Evolutionary conservation across 2,888 invertebrate genomes (phyloP).

Genomic region (Clitarchus hookeri): DNA sequence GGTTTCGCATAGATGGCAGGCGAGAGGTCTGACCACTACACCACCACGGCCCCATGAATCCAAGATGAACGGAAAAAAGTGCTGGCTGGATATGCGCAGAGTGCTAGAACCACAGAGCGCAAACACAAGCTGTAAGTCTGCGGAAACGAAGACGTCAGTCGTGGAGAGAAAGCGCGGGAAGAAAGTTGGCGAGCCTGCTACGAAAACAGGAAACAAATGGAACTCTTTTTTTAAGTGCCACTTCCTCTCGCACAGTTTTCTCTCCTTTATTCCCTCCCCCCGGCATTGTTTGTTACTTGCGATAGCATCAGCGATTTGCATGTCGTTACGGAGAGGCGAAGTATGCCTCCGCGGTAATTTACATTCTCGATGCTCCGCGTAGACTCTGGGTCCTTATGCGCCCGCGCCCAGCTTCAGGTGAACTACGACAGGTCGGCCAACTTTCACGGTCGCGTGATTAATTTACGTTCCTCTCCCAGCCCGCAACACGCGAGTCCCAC

Average conservation of each 20-base stretch:
- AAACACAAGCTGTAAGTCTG: neutral
- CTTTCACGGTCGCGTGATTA: too few relatives aligned
- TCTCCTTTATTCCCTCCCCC: neutral
- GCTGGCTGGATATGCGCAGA: too few relatives aligned
- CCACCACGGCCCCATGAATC: too few relatives aligned
- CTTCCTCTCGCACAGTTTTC: conserved; percentile 5
- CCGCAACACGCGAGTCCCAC: too few relatives aligned
- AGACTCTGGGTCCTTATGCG: too few relatives aligned
- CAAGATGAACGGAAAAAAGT: too few relatives aligned
- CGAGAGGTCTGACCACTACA: too few relatives aligned
- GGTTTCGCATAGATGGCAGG: too few relatives aligned
- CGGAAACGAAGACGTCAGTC: neutral
- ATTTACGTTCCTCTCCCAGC: too few relatives aligned
- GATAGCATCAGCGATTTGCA: neutral
- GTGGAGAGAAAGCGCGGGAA: neutral
- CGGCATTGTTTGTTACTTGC: neutral
- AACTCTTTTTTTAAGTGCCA: conserved; percentile 6
- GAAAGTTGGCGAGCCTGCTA: neutral
- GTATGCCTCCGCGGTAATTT: neutral
- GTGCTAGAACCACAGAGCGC: neutral
- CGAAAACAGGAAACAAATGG: neutral
- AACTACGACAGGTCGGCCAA: neutral
- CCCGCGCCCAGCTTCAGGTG: neutral
- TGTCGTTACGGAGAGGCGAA: neutral
- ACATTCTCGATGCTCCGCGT: too few relatives aligned